A percentile compares a stretch with the other conserved stretches of the same genome.
Evolutionary conservation across 2,888 invertebrate genomes (phyloP).

Genomic region (Orthonevra nobilis): DNA sequence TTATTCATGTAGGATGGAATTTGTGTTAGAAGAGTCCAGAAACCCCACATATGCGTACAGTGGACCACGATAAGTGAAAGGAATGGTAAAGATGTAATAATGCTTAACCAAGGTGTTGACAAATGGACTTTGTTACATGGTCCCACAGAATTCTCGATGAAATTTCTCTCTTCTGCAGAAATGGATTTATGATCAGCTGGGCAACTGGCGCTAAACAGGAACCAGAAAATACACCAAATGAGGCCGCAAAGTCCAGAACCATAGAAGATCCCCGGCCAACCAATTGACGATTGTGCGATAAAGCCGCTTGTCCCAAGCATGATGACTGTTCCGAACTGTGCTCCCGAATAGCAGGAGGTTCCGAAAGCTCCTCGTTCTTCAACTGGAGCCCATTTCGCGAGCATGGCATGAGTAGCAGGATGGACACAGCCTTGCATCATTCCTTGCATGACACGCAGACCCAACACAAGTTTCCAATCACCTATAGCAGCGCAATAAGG

Average conservation of each 20-base stretch:
- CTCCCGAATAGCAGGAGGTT: constrained; percentile 86
- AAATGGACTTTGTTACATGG: constrained; percentile 74
- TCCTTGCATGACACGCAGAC: constrained; percentile 84
- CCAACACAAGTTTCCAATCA: constrained; percentile 83
- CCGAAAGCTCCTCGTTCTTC: constrained; percentile 85
- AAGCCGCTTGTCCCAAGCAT: constrained; percentile 87
- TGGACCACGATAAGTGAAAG: constrained; percentile 88
- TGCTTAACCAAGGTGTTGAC: constrained; percentile 87
- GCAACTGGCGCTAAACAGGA: constrained; percentile 84
- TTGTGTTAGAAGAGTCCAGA: constrained; percentile 90
- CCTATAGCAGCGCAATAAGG: constrained; percentile 85
- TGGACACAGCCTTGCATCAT: constrained; percentile 85
- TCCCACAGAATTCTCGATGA: constrained; percentile 85
- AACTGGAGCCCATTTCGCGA: constrained; percentile 87
- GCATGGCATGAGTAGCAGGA: constrained; percentile 85
- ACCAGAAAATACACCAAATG: constrained; percentile 84
- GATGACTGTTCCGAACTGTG: constrained; percentile 90
- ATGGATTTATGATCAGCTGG: constrained; percentile 84
- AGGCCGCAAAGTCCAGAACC: constrained; percentile 84
- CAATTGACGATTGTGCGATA: constrained; percentile 84
- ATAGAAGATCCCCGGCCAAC: constrained; percentile 91
- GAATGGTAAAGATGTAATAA: constrained; percentile 88
- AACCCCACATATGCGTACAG: constrained; percentile 88
- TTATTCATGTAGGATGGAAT: constrained; percentile 89
- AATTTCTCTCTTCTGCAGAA: constrained; percentile 83